Conservation (phyloP, 2,113 vertebrate species). For the Perccottus glenii region DNA sequence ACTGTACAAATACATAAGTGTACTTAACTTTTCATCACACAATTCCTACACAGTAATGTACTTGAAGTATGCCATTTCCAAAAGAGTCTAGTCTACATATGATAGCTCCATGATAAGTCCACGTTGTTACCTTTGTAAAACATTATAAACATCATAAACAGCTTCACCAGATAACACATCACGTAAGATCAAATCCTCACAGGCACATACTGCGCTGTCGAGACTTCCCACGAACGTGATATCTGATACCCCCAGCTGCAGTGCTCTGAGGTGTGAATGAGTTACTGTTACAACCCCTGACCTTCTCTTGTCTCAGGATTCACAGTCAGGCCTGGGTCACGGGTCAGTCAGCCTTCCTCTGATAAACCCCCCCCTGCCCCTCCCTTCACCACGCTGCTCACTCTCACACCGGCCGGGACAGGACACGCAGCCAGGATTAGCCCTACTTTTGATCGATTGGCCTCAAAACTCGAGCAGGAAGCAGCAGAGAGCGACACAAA, state of each 20-base stretch:
- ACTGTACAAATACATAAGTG: too few relatives aligned
- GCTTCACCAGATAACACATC: conserved; percentile 51
- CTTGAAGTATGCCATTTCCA: neutral
- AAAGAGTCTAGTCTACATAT: neutral
- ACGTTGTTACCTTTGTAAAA: neutral
- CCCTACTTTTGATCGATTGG: conserved; percentile 59
- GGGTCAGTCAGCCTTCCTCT: conserved; percentile 52
- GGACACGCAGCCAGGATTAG: conserved; percentile 48
- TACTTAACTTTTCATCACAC: too few relatives aligned
- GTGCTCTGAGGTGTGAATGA: conserved; percentile 68
- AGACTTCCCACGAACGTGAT: conserved; percentile 66
- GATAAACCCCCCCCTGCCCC: conserved; percentile 49
- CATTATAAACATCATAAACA: conserved; percentile 4
- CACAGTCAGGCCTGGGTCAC: conserved; percentile 50
- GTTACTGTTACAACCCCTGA: conserved; percentile 65
- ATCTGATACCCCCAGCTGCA: conserved; percentile 44
- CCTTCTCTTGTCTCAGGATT: conserved; percentile 66
- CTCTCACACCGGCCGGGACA: conserved; percentile 5
- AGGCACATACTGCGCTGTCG: conserved; percentile 65
- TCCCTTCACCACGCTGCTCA: too few relatives aligned
- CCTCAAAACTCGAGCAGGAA: conserved; percentile 45
- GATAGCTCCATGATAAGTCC: conserved; percentile 1
- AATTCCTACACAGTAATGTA: neutral
- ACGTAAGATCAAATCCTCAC: conserved; percentile 44
- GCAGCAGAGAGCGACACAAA: conserved; percentile 11